These are phyloP conservation scores for Callaeas wilsoni DNA, from an alignment of 2,113 vertebrate genomes.

Conservation along the genomic window DNA sequence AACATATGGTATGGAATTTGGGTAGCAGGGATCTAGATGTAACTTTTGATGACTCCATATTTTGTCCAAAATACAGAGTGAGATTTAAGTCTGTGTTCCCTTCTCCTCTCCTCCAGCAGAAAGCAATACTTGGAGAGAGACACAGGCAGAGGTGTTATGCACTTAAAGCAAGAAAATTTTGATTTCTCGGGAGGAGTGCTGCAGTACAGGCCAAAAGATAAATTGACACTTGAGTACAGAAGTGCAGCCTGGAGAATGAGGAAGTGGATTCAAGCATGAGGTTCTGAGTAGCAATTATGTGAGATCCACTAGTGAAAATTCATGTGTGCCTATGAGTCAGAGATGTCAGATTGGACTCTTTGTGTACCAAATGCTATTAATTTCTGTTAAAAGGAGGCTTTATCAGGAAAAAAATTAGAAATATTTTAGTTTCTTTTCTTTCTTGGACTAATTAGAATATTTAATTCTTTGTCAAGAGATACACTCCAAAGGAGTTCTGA, in stretches of 20 bases:
- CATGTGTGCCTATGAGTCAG: background rate
- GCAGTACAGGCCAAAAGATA: background rate
- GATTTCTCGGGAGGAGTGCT: background rate
- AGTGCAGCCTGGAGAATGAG: background rate
- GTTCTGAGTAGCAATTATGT: background rate
- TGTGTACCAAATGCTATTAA: background rate
- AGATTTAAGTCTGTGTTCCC: background rate
- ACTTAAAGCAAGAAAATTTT: background rate
- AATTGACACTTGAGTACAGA: background rate
- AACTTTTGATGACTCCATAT: background rate
- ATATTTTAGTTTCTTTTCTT: background rate
- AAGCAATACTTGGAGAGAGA: background rate
- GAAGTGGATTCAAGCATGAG: background rate
- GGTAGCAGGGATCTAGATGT: background rate
- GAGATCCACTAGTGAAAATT: background rate
- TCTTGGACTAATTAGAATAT: background rate
- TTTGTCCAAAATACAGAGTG: background rate
- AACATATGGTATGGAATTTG: background rate
- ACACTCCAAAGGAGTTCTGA: background rate
- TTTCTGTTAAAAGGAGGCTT: background rate
- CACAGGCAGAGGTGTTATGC: background rate
- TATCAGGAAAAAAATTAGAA: background rate
- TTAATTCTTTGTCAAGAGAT: background rate
- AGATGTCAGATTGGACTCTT: background rate
- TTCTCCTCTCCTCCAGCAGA: background rate